Base-by-base conservation (phyloP, 2,113 vertebrate genomes). In the Spheniscus mendiculus region DNA sequence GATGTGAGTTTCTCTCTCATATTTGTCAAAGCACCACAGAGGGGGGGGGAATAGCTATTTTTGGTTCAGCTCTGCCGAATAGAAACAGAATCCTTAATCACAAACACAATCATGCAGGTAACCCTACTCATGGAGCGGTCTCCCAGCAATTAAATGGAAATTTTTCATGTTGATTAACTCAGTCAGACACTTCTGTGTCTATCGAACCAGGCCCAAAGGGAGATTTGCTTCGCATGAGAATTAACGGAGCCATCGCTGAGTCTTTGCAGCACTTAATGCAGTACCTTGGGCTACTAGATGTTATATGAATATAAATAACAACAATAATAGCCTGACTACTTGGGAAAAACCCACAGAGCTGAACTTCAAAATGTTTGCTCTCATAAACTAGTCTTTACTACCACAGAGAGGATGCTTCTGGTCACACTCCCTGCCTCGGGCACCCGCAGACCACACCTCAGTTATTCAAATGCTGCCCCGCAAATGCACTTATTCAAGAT, bases 391-490 rank as follows among this genome's bases (percentile, higher is more conserved):
- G 6, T 29, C 32, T 45, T 79, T 59, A 47, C 7, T 38, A 15
- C 72, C 55, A 53, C 16, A 59, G 52, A 55, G 32, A 83, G 32
- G 47, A 58, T 59, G n/a, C 15, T 95, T 65, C 50, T 78, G 40
- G 10, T 65, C 0, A 1, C 0, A 0, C 21, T 80, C 8, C 15
- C 20, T 0, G 3, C 25, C 44, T 30, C 0, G 0, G 62, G 32
- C 34, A 84, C 8, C 14, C 4, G 2, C 58, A 83, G 50, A 70
- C 13, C 42, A 49, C 34, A 55, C 17, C 20, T 65, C 6, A 2
- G 34, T 62, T 82, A 25, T 63, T 55, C 42, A 66, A n/a, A 70
- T 38, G 29, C 29, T 59, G 8, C n/a, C 61, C 30, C 0, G 5
- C 29, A 45, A 85, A 65, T 38, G 36, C 17, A 42, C 1, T 63